These are phyloP conservation scores for Scarus forsteni DNA, from an alignment of 2,797 vertebrate genomes.

Conservation along the genomic window DNA sequence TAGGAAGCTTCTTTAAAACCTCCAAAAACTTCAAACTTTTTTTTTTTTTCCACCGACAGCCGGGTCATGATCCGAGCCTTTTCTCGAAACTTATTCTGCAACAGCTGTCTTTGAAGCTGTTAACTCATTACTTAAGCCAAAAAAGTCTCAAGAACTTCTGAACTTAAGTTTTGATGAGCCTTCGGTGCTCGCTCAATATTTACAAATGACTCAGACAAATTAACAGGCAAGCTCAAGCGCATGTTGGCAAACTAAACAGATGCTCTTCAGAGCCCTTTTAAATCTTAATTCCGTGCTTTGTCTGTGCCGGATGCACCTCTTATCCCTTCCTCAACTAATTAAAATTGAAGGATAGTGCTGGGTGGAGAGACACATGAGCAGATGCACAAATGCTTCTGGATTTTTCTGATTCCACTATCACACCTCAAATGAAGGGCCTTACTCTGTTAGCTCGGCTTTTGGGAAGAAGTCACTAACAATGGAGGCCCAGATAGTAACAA, in stretches of 20 bases:
- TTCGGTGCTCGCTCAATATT: slow-evolving; percentile 7
- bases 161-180: slow-evolving; percentile 10
- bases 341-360: slow-evolving; percentile 19
- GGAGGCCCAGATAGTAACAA: not conserved
- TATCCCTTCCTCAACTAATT: slow-evolving; percentile 16
- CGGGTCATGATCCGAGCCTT: slow-evolving; percentile 1
- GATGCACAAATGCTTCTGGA: slow-evolving; percentile 23
- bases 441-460: not conserved
- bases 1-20: slow-evolving; percentile 33
- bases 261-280: slow-evolving; percentile 25
- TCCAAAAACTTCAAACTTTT: slow-evolving; percentile 18
- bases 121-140: not conserved
- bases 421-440: slow-evolving; percentile 1
- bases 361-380: slow-evolving; percentile 15
- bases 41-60: slow-evolving; percentile 16
- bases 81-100: not conserved
- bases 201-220: slow-evolving; percentile 2
- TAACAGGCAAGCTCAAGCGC: slow-evolving; percentile 3
- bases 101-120: not conserved
- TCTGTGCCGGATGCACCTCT: slow-evolving; percentile 7
- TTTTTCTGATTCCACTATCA: slow-evolving; percentile 15
- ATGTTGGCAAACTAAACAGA: slow-evolving; percentile 26
- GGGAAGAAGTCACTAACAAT: not conserved
- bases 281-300: slow-evolving; percentile 21
- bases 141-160: not conserved